A percentile compares a stretch with the other conserved stretches of the same genome.
phyloP scores from a whole-genome alignment of 2,113 vertebrate species.

The Ceyx melanurus region DNA sequence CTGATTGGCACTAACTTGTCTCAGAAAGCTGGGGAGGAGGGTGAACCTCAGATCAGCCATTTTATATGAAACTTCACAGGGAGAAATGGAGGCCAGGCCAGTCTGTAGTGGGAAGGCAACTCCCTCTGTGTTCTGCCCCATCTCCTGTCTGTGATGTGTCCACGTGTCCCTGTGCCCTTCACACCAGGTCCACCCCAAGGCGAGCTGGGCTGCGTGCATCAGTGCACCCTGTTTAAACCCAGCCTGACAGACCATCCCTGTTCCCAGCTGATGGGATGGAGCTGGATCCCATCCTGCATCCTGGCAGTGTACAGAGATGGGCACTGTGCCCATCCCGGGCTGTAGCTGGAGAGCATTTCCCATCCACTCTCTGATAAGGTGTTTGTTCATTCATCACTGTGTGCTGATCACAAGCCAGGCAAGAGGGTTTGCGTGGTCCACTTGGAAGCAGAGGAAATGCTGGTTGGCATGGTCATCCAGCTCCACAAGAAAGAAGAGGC shows the following conservation, averaged over 20 bases:
- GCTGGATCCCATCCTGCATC: neutral
- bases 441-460: slow-evolving; percentile 25
- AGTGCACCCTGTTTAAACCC: rapidly evolving
- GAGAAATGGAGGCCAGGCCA: neutral
- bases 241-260: rapidly evolving
- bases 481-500: neutral
- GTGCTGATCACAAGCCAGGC: slow-evolving; percentile 7
- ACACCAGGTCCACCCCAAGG: neutral
- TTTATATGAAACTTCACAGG: neutral
- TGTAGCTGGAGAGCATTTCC: neutral
- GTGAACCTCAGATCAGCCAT: neutral
- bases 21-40: slow-evolving; percentile 17
- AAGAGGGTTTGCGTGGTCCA: neutral
- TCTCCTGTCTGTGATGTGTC: rapidly evolving
- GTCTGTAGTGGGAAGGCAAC: neutral
- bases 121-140: neutral
- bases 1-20: slow-evolving; percentile 41
- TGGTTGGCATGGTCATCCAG: neutral
- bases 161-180: rapidly evolving
- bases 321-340: neutral
- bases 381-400: slow-evolving; percentile 6
- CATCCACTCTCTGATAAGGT: neutral
- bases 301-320: neutral
- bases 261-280: neutral
- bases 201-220: neutral